Base-by-base conservation (phyloP, 2,113 vertebrate genomes). In the Grus americana region DNA sequence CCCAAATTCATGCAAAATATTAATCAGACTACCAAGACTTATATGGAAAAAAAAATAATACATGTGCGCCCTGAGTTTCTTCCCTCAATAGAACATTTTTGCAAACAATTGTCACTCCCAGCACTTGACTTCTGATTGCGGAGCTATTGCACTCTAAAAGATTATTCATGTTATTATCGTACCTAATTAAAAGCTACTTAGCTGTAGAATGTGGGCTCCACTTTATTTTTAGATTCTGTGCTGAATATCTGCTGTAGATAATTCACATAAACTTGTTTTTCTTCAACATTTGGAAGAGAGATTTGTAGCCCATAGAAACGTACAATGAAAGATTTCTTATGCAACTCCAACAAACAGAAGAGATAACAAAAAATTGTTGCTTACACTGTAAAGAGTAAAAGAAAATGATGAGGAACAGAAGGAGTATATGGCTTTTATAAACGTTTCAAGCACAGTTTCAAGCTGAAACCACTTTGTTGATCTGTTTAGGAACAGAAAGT, bases 151-250 rank as follows among this genome's bases (percentile, higher is more conserved):
- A 87, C 61, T 92, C 52, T 79, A 36, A 88, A 96, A 95, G 82
- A 92, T 93, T 92, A 95, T 92, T 88, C 89, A 42, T 65, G 80
- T 86, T 87, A 95, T 93, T 94, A 91, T 76, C 91, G 72, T 84
- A 91, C 65, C 65, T 95, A 96, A 97, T 97, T 94, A 97, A 97
- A 96, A 81, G 57, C 70, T 86, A 93, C 91, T 93, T 89, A 93
- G 76, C 81, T 93, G 66, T 67, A 85, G 76, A 92, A 92, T 50
- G 34, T 85, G 40, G 66, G 68, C n/a, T 84, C 40, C 1, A 0
- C 29, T 93, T 90, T 94, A 91, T 91, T 94, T 93, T 94, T 95
- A 91, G 93, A 59, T 71, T 62, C 57, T 55, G 16, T 80, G 50
- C 59, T 84, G 81, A 92, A 93, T 68, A 74, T 93, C 54, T 93